A percentile compares a stretch with the other conserved stretches of the same genome.
Conservation (phyloP, 2,113 vertebrate genomes). For the Piaya cayana region DNA sequence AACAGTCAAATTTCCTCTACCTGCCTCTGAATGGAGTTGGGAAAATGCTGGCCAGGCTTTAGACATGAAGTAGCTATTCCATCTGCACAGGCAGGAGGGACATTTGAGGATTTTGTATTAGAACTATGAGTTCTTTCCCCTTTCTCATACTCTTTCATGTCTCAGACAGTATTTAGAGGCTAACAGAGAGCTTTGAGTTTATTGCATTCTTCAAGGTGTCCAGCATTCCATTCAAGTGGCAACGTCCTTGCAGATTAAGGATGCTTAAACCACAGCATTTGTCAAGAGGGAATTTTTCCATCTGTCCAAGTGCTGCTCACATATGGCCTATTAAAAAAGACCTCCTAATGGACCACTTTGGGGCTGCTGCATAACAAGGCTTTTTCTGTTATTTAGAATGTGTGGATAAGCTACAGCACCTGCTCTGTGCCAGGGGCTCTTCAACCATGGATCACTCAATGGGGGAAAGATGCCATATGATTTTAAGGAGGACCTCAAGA, state of each 20-base stretch:
- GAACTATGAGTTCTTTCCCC: not conserved
- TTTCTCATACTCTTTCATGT: not conserved
- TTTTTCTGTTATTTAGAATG: not conserved
- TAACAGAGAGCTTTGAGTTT: not conserved
- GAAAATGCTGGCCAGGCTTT: not conserved
- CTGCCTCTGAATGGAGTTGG: not conserved
- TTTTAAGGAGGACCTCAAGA: not conserved
- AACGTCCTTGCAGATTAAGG: not conserved
- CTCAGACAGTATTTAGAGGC: not conserved
- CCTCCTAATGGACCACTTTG: not conserved
- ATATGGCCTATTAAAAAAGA: not conserved
- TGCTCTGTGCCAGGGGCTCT: not conserved
- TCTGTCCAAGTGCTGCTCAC: not conserved
- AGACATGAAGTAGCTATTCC: not conserved
- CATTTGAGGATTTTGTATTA: not conserved
- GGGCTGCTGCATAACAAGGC: not conserved
- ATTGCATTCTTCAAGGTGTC: not conserved
- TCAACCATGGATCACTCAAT: not conserved
- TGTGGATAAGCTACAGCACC: not conserved
- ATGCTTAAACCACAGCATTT: not conserved
- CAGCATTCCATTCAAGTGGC: not conserved
- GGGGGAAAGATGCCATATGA: rapidly evolving
- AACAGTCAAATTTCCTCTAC: not conserved
- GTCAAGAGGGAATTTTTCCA: not conserved
- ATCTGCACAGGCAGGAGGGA: not conserved